These are phyloP conservation scores for Drosophila willistoni DNA, from an alignment of 1,140 invertebrate genomes.

Conservation along the genomic window DNA sequence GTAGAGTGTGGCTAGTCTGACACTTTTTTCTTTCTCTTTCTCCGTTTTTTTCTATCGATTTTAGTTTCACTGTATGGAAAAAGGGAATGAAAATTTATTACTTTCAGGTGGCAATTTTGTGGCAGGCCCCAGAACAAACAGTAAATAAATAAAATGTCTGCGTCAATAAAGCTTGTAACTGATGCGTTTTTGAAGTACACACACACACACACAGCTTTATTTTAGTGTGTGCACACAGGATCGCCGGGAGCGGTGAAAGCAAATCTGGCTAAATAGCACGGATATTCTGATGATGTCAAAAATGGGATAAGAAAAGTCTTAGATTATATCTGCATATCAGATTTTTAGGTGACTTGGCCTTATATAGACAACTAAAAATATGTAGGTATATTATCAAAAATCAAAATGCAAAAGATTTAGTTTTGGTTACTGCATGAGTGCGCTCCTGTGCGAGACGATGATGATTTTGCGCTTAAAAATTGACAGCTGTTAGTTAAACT, in stretches of 20 bases:
- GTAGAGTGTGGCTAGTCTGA: background rate
- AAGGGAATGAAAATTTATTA: constrained; percentile 59
- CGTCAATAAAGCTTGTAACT: constrained; percentile 40
- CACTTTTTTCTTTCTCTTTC: background rate
- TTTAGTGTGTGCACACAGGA: background rate
- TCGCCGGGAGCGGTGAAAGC: background rate
- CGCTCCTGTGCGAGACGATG: background rate
- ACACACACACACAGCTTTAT: constrained; percentile 4
- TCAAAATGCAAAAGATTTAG: too few species aligned
- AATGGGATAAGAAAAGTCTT: background rate
- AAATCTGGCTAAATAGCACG: background rate
- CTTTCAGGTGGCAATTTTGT: constrained; percentile 80
- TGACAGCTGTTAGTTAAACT: constrained; percentile 16
- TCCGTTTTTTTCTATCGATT: background rate
- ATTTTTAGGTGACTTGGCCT: too few species aligned
- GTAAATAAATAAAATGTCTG: constrained; percentile 69
- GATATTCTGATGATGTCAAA: background rate
- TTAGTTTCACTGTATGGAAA: constrained; percentile 14
- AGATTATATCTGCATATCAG: too few species aligned
- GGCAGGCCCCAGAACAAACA: constrained; percentile 59
- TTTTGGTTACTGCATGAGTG: too few species aligned
- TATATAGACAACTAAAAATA: too few species aligned
- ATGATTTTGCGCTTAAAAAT: constrained; percentile 4
- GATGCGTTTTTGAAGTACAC: constrained; percentile 48
- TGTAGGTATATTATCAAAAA: too few species aligned